Evolutionary conservation across 2,113 vertebrate species (phyloP).

Genomic region (Oncorhynchus masou): DNA sequence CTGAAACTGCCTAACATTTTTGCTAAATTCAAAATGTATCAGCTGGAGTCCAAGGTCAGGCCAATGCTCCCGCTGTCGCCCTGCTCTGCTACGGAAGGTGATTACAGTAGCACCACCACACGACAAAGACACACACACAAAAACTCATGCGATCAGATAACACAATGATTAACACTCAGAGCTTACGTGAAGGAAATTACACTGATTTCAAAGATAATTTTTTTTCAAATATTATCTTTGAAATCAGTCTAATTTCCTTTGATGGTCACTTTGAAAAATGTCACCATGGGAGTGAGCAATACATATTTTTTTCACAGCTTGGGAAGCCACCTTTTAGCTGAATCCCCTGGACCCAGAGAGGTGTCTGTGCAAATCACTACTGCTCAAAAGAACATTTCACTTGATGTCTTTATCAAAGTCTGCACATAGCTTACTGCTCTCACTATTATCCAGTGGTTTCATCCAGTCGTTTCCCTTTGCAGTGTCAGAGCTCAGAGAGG

Average conservation of each 20-base stretch:
- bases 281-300: no score
- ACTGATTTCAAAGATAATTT: no score
- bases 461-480: background rate
- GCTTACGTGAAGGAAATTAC: no score
- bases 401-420: background rate
- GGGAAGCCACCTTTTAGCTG: no score
- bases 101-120: slow-evolving; percentile 15
- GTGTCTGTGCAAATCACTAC: no score
- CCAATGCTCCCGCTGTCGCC: slow-evolving; percentile 4
- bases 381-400: no score
- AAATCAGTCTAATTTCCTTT: no score
- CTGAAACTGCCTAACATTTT: slow-evolving; percentile 72
- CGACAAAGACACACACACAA: background rate
- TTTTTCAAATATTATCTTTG: no score
- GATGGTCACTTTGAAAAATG: no score
- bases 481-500: slow-evolving; percentile 28
- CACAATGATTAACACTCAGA: background rate
- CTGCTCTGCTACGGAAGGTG: slow-evolving; percentile 15
- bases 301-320: no score
- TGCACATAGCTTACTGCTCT: background rate
- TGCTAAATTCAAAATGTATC: slow-evolving; percentile 78
- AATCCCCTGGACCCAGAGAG: no score
- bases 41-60: slow-evolving; percentile 57
- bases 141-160: background rate
- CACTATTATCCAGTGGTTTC: background rate